These are phyloP conservation scores for Drosophila austrosaltans DNA, from an alignment of 2,888 invertebrate genomes.

Conservation along the genomic window DNA sequence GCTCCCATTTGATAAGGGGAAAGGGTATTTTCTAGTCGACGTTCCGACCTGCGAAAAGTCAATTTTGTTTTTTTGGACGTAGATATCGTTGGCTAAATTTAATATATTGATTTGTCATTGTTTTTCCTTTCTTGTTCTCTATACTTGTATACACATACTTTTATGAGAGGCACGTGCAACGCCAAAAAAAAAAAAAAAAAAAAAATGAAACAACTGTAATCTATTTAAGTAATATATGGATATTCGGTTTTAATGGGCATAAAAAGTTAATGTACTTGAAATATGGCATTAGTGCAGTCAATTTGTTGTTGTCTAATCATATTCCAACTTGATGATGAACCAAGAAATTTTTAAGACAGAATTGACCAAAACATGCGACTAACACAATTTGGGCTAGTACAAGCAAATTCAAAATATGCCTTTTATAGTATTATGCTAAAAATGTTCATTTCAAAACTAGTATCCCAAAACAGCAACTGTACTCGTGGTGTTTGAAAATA, in stretches of 20 bases:
- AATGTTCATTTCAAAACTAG: neutral
- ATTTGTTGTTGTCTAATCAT: neutral
- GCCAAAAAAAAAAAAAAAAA: neutral
- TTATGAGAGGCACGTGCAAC: constrained; percentile 26
- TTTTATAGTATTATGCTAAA: constrained; percentile 2
- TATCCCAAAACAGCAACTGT: constrained; percentile 24
- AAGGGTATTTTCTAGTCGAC: no score
- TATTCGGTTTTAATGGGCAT: neutral
- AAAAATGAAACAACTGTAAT: no score
- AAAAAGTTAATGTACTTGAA: neutral
- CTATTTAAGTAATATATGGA: neutral
- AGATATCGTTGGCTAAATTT: neutral
- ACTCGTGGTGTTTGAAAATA: constrained; percentile 28
- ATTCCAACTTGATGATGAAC: neutral
- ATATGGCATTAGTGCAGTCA: neutral
- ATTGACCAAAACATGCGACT: neutral
- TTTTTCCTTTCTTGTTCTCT: constrained; percentile 9
- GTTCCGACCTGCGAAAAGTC: no score
- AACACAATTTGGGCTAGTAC: neutral
- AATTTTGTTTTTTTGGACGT: no score
- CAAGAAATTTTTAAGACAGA: neutral
- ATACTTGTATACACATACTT: neutral
- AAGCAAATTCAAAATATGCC: neutral
- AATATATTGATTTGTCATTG: constrained; percentile 27
- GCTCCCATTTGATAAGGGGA: no score